Evolutionary conservation across 2,888 invertebrate species (phyloP).

Genomic region (Trachelus troglodyta): DNA sequence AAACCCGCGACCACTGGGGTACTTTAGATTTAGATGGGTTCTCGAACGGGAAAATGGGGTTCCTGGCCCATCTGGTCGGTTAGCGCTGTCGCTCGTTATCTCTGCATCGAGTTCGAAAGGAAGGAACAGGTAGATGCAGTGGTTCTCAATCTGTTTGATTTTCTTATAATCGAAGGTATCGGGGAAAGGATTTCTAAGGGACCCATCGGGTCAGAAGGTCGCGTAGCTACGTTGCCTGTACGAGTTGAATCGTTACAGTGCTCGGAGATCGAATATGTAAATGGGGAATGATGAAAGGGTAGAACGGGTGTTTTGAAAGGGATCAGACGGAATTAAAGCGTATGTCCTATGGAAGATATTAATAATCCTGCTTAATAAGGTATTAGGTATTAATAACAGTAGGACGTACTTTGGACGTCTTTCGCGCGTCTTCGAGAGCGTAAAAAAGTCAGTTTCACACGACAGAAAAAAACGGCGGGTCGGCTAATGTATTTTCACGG

Average conservation of each 20-base stretch:
- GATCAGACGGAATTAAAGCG: neutral
- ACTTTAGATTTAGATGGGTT: constrained; percentile 44
- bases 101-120: constrained; percentile 32
- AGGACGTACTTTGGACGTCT: neutral
- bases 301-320: neutral
- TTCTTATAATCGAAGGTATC: neutral
- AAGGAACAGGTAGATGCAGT: constrained; percentile 38
- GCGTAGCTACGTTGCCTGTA: neutral
- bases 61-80: constrained; percentile 21
- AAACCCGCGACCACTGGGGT: constrained; percentile 11
- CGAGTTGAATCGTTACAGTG: neutral
- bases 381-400: constrained; percentile 36
- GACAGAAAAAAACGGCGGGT: neutral
- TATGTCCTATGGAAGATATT: constrained; percentile 28
- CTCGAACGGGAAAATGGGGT: constrained; percentile 41
- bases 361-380: constrained; percentile 39
- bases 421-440: neutral
- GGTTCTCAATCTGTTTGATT: constrained; percentile 28
- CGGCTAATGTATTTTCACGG: constrained; percentile 39
- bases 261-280: neutral
- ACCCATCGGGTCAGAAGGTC: neutral
- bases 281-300: neutral
- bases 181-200: neutral
- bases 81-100: constrained; percentile 42
- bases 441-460: neutral